phyloP scores from a whole-genome alignment of 2,888 invertebrate genomes.

The Drosophila bunnanda region DNA sequence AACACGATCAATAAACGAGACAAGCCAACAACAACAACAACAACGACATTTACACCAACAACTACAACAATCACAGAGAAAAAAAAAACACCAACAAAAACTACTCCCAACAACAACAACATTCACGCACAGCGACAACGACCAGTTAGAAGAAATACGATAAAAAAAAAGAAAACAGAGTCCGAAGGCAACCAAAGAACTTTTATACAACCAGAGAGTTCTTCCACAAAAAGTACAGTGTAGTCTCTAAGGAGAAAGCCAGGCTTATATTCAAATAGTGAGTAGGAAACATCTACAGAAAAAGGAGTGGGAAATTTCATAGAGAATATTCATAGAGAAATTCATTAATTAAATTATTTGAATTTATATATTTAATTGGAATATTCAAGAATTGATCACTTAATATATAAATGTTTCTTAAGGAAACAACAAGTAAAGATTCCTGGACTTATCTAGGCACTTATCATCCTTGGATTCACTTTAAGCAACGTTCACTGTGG shows the following conservation, averaged over 20 bases:
- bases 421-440: not conserved
- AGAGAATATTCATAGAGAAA: not conserved
- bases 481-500: not conserved
- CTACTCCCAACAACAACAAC: slow-evolving; percentile 25
- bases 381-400: too few relatives aligned
- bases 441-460: not conserved
- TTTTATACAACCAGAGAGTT: slow-evolving; percentile 56
- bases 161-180: slow-evolving; percentile 59
- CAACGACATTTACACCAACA: slow-evolving; percentile 47
- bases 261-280: not conserved
- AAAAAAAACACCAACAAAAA: slow-evolving; percentile 25
- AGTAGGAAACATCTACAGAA: not conserved
- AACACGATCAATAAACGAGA: slow-evolving; percentile 81
- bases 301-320: not conserved
- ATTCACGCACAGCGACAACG: slow-evolving; percentile 73
- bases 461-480: not conserved
- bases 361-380: too few relatives aligned
- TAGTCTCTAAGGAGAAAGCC: not conserved
- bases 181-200: slow-evolving; percentile 58
- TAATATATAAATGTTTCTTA: not conserved
- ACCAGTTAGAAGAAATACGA: slow-evolving; percentile 77
- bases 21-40: slow-evolving; percentile 68
- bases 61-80: slow-evolving; percentile 61
- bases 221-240: slow-evolving; percentile 38
- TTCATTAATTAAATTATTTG: not conserved